These are phyloP conservation scores for Microlaimidae sp. DNA, from an alignment of 2,888 invertebrate genomes.

Conservation along the genomic window DNA sequence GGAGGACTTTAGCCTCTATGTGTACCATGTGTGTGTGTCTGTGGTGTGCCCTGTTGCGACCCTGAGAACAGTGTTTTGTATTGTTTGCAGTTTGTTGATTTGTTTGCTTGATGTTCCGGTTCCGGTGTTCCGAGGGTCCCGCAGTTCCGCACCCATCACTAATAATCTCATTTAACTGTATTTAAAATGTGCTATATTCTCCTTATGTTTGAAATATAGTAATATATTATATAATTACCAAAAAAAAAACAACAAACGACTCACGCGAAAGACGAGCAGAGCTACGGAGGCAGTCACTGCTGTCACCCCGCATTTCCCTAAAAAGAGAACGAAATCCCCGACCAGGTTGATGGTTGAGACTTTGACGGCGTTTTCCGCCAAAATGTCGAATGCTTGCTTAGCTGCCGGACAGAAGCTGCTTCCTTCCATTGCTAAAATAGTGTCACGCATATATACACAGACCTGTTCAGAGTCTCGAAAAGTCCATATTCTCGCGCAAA, in stretches of 20 bases:
- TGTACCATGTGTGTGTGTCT: no score
- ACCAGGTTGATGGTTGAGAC: constrained; percentile 78
- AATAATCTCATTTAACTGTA: no score
- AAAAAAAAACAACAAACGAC: constrained; percentile 4
- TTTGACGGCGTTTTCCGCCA: constrained; percentile 63
- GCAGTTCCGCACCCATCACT: no score
- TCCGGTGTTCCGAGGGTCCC: no score
- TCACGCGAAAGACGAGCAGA: constrained; percentile 52
- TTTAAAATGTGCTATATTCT: no score
- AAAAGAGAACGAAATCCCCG: constrained; percentile 75
- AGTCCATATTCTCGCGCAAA: no score
- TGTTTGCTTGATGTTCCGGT: no score
- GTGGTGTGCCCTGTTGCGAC: no score
- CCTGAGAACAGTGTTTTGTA: no score
- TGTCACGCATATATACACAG: neutral
- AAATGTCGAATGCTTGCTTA: constrained; percentile 69
- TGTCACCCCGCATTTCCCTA: constrained; percentile 62
- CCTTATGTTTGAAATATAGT: neutral
- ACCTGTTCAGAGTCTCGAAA: no score
- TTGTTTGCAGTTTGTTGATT: no score
- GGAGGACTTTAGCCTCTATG: no score
- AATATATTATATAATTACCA: neutral
- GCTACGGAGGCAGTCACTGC: constrained; percentile 62
- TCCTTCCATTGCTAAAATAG: constrained; percentile 54
- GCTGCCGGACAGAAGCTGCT: constrained; percentile 77